A percentile compares a stretch with the other conserved stretches of the same genome.
These are phyloP conservation scores for Neosalanx taihuensis DNA, from an alignment of 2,797 vertebrate genomes.

Conservation along the genomic window DNA sequence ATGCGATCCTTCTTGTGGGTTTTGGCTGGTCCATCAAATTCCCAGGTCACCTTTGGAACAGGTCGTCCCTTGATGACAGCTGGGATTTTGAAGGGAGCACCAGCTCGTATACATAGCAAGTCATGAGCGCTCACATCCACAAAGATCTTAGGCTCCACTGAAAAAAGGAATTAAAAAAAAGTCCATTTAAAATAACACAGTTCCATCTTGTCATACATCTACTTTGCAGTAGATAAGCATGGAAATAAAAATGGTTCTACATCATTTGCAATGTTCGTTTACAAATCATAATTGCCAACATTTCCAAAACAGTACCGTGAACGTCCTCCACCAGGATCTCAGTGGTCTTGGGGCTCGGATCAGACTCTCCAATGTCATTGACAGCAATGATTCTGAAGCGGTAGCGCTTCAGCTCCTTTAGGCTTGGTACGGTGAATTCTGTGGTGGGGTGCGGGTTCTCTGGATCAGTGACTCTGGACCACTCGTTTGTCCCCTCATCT, in stretches of 20 bases:
- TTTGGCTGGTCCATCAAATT: conserved; percentile 92
- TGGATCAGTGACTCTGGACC: conserved; percentile 86
- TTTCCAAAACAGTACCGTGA: conserved; percentile 74
- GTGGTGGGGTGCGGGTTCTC: conserved; percentile 85
- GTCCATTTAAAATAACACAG: background rate
- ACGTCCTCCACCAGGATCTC: conserved; percentile 89
- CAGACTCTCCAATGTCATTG: conserved; percentile 94
- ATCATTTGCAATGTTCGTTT: background rate
- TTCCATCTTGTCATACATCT: background rate
- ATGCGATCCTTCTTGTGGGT: conserved; percentile 86
- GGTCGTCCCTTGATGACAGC: conserved; percentile 89
- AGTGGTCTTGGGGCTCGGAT: conserved; percentile 87
- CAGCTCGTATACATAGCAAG: conserved; percentile 81
- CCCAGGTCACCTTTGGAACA: conserved; percentile 91
- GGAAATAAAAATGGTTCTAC: background rate
- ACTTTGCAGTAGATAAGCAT: background rate
- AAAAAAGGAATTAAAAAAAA: conserved; percentile 28
- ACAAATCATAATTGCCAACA: background rate
- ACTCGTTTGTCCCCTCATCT: conserved; percentile 85
- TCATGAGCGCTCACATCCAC: conserved; percentile 86
- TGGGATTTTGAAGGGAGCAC: conserved; percentile 88
- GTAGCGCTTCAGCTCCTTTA: conserved; percentile 89
- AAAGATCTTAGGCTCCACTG: conserved; percentile 82
- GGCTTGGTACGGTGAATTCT: conserved; percentile 86
- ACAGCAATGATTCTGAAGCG: conserved; percentile 95